phyloP scores from a whole-genome alignment of 2,888 invertebrate species.

The Biston betularia region DNA sequence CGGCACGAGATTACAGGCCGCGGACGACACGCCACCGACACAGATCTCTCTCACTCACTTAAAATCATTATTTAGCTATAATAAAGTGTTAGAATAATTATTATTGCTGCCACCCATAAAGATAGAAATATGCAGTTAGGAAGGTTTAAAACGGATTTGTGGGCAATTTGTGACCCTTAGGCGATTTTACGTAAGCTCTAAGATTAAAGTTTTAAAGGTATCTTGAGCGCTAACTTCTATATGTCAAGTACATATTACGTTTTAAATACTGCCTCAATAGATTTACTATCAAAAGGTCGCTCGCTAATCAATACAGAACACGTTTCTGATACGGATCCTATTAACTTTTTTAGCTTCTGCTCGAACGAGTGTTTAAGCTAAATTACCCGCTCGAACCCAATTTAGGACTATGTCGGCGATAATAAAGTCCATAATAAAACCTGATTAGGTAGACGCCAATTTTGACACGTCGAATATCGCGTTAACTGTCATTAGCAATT shows the following conservation, averaged over 20 bases:
- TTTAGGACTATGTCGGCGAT: slow-evolving; percentile 62
- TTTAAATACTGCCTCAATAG: slow-evolving; percentile 24
- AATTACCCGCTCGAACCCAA: slow-evolving; percentile 62
- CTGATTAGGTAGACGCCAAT: slow-evolving; percentile 69
- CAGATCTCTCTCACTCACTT: slow-evolving; percentile 74
- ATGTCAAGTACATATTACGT: slow-evolving; percentile 8
- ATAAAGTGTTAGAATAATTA: slow-evolving; percentile 82
- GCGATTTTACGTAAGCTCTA: slow-evolving; percentile 37
- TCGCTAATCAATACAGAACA: slow-evolving; percentile 44
- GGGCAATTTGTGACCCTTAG: slow-evolving; percentile 41
- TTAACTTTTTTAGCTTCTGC: slow-evolving; percentile 63
- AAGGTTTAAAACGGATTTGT: slow-evolving; percentile 39
- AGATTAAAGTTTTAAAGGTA: slow-evolving; percentile 30
- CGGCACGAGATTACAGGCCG: slow-evolving; percentile 82
- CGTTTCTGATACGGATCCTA: slow-evolving; percentile 54
- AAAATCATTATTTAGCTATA: slow-evolving; percentile 81
- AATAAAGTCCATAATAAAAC: slow-evolving; percentile 64
- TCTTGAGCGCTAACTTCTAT: slow-evolving; percentile 19
- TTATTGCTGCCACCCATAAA: slow-evolving; percentile 70
- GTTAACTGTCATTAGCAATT: slow-evolving; percentile 80
- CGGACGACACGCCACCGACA: slow-evolving; percentile 78
- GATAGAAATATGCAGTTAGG: slow-evolving; percentile 35
- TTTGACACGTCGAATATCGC: slow-evolving; percentile 75
- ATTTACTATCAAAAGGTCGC: slow-evolving; percentile 16
- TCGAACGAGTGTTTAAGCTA: slow-evolving; percentile 58